Conservation (phyloP, 2,797 vertebrate species). For the Melanotaenia trifasciata region DNA sequence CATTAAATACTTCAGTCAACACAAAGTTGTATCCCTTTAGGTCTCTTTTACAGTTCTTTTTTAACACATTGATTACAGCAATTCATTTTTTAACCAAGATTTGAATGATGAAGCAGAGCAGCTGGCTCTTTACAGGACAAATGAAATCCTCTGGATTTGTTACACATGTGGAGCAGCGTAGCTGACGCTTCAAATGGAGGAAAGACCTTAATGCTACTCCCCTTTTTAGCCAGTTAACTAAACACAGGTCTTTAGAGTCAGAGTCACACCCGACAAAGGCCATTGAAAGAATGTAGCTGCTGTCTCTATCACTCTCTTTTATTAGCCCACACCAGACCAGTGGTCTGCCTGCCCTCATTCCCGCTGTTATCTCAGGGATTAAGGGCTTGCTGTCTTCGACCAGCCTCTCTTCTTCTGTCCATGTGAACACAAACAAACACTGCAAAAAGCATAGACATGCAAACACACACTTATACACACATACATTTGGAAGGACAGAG, state of each 20-base stretch:
- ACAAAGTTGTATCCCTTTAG: conserved; percentile 34
- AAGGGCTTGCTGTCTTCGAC: conserved; percentile 70
- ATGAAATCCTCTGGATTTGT: neutral
- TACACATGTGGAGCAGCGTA: neutral
- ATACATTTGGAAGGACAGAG: conserved; percentile 12
- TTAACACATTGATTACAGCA: conserved; percentile 10
- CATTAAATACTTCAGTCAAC: conserved; percentile 51
- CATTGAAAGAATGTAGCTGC: conserved; percentile 70
- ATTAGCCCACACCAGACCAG: conserved; percentile 71
- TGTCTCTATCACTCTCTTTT: conserved; percentile 78
- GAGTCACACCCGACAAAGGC: conserved; percentile 56
- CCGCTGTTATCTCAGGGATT: conserved; percentile 80
- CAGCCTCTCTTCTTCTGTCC: conserved; percentile 57
- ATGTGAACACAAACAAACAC: conserved; percentile 64
- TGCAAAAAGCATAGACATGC: conserved; percentile 35
- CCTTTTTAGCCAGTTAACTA: conserved; percentile 68
- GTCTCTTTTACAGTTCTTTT: conserved; percentile 14
- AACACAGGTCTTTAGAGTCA: conserved; percentile 59
- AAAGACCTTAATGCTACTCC: conserved; percentile 35
- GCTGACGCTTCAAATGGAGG: conserved; percentile 23
- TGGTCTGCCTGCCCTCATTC: conserved; percentile 69
- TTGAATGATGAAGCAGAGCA: neutral
- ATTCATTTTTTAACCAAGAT: conserved; percentile 16
- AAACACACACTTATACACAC: conserved; percentile 28
- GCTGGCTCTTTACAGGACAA: neutral